Base-by-base conservation (phyloP, 2,113 vertebrate species). In the Chaetodon auriga region DNA sequence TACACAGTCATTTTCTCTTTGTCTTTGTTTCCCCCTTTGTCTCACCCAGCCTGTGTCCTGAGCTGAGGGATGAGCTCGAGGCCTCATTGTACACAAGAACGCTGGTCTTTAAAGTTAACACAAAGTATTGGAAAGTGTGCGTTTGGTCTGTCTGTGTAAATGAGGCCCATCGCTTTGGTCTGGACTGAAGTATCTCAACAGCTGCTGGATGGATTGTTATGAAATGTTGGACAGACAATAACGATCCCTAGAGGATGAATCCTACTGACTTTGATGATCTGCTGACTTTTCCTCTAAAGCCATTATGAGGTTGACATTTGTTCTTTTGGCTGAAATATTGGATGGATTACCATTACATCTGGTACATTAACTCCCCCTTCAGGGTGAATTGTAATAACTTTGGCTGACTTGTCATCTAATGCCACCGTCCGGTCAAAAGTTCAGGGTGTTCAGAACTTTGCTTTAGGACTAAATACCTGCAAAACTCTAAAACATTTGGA, bases 21-120 rank as follows among this genome's bases (percentile, higher is more conserved):
- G 16, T 68, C 69, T 78, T 79, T 85, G 77, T 83, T 66, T 64
- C 66, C 14, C 16, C 30, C 57, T 82, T 64, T 82, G 53, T 66
- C 23, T 68, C 25, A 49, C 43, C 0, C 1, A 54, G 69, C 43
- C 19, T 83, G 12, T 61, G 35, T 64, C n/a, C 63, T 79, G 64
- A 84, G n/a, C 58, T 80, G 70, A 75, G 19, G 1, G 12, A 68
- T 70, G 72, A 76, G 66, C 6, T 8, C 30, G 35, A 72, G 4
- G 51, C 49, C 21, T 65, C 64, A 21, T 16, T 65, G 45, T 18
- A 15, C 16, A 38, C 54, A 43, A 15, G 4, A 46, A 75, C 21
- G 43, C 10, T 51, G 53, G 1, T 23, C n/a, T 38, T 70, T 19
- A 73, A 81, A 58, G 5, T 60, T 65, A 36, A 81, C 18, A n/a